Percentiles rank a stretch among this genome's conserved stretches.
Evolutionary conservation across 2,797 vertebrate genomes (phyloP).

Genomic region (Alfaro cultratus): DNA sequence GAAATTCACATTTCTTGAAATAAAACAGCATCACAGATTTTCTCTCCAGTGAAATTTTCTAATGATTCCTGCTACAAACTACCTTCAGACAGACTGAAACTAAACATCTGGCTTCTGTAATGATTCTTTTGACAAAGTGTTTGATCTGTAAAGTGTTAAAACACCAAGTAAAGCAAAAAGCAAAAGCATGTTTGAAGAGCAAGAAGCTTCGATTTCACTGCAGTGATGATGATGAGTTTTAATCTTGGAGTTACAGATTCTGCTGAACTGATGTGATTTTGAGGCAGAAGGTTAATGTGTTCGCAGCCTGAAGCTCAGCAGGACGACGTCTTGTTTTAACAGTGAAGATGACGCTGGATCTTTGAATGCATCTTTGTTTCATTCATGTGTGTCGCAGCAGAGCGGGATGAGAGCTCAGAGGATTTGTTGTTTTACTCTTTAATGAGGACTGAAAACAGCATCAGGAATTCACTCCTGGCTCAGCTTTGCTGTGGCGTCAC

Average conservation of each 20-base stretch:
- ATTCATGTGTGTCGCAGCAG: neutral
- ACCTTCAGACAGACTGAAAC: neutral
- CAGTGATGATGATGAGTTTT: neutral
- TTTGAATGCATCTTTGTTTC: neutral
- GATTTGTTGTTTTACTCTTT: slow-evolving; percentile 5
- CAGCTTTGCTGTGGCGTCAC: neutral
- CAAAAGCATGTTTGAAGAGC: neutral
- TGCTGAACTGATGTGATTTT: neutral
- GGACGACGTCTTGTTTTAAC: neutral
- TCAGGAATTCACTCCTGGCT: neutral
- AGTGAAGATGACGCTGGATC: neutral
- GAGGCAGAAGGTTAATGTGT: neutral
- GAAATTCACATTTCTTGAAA: neutral
- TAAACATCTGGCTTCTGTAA: neutral
- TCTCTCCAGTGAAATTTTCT: neutral
- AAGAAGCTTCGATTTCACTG: neutral
- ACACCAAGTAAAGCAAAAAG: neutral
- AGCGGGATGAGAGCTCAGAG: neutral
- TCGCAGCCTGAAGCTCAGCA: too few species aligned
- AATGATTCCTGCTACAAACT: neutral
- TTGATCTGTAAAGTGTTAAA: neutral
- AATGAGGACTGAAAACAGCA: slow-evolving; percentile 6
- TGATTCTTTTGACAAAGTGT: neutral
- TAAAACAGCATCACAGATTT: neutral
- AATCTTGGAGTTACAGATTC: neutral